Conservation (phyloP, 1,140 invertebrate genomes). For the Tetragnatha versicolor region DNA sequence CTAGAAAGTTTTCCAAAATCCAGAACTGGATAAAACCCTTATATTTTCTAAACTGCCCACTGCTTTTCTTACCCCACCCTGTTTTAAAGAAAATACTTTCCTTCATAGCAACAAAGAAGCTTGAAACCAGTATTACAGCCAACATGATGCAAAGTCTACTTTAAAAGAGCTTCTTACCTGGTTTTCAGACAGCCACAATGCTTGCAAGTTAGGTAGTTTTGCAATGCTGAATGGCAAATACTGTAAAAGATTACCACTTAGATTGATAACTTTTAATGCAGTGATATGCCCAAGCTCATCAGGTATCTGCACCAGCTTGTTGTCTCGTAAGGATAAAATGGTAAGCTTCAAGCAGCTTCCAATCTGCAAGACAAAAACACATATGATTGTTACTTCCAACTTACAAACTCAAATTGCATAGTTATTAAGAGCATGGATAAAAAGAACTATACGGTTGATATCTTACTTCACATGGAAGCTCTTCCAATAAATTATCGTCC, state of each 20-base stretch:
- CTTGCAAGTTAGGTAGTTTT: conserved; percentile 84
- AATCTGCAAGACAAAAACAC: conserved; percentile 68
- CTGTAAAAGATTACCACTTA: conserved; percentile 88
- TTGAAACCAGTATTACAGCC: too few relatives aligned
- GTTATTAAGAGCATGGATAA: not conserved
- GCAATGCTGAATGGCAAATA: conserved; percentile 86
- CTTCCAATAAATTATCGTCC: conserved; percentile 84
- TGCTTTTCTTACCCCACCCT: too few relatives aligned
- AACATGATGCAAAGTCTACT: too few relatives aligned
- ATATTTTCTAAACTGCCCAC: too few relatives aligned
- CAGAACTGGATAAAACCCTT: too few relatives aligned
- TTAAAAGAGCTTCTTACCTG: too few relatives aligned
- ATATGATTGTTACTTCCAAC: not conserved
- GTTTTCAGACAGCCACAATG: conserved; percentile 93
- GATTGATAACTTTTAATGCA: conserved; percentile 84
- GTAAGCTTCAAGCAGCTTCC: conserved; percentile 85
- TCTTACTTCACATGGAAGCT: conserved; percentile 74
- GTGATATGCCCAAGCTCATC: conserved; percentile 88
- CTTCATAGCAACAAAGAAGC: too few relatives aligned
- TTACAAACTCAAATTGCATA: not conserved
- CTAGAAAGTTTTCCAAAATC: too few relatives aligned
- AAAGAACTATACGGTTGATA: not conserved
- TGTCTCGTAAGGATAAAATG: conserved; percentile 84
- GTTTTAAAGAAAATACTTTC: too few relatives aligned
- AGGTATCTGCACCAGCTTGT: conserved; percentile 78